Conservation (phyloP, 2,888 invertebrate species). For the Drosophila engyochracea region DNA sequence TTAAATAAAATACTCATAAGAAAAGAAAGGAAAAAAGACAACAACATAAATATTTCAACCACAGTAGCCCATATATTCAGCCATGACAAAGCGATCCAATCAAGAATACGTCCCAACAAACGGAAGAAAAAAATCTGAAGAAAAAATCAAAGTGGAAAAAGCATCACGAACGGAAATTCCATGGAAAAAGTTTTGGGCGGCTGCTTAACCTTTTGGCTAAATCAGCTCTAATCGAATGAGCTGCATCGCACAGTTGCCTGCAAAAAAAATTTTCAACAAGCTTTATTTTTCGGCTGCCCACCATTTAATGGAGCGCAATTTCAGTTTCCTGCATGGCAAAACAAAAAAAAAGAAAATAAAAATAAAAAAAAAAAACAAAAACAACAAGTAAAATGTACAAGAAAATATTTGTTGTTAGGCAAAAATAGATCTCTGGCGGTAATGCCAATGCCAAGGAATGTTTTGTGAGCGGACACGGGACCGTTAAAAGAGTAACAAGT, state of each 20-base stretch:
- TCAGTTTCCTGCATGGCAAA: constrained; percentile 72
- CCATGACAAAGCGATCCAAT: constrained; percentile 73
- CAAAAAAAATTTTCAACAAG: constrained; percentile 52
- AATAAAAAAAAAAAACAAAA: constrained; percentile 28
- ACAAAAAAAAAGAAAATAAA: constrained; percentile 24
- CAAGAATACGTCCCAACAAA: constrained; percentile 40
- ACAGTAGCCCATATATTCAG: constrained; percentile 52
- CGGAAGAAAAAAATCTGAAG: constrained; percentile 20
- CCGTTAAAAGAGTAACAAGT: constrained; percentile 79
- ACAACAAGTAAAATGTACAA: constrained; percentile 60
- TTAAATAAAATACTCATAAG: constrained; percentile 31
- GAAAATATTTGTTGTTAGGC: constrained; percentile 78
- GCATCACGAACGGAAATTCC: constrained; percentile 78
- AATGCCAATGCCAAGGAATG: constrained; percentile 66
- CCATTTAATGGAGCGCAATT: constrained; percentile 73
- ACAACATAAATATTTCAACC: constrained; percentile 2
- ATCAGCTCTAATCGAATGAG: constrained; percentile 77
- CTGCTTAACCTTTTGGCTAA: constrained; percentile 78
- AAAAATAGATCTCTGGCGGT: constrained; percentile 66
- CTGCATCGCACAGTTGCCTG: constrained; percentile 62
- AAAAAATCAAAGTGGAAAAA: constrained; percentile 65
- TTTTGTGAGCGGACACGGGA: constrained; percentile 59
- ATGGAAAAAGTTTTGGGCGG: constrained; percentile 72
- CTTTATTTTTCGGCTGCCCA: constrained; percentile 51
- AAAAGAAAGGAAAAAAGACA: background rate